Conservation (phyloP, 2,113 vertebrate genomes). For the Clupea harengus region DNA sequence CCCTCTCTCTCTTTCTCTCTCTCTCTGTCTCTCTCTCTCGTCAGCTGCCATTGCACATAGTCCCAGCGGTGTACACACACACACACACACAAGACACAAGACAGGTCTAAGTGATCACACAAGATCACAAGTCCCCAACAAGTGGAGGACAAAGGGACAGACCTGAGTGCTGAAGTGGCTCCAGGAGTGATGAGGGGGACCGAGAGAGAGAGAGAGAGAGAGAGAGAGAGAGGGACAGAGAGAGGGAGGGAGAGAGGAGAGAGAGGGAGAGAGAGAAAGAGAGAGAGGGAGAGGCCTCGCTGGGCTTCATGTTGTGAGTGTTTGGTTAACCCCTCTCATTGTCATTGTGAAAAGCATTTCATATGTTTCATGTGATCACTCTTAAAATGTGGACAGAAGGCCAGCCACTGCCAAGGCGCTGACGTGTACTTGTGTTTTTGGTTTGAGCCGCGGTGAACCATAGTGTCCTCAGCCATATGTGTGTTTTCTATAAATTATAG, state of each 20-base stretch:
- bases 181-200: background rate
- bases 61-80: background rate
- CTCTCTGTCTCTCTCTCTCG: background rate
- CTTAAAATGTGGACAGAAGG: background rate
- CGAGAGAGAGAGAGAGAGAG: background rate
- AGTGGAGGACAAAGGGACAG: background rate
- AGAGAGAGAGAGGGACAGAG: background rate
- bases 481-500: background rate
- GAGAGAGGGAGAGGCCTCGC: background rate
- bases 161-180: background rate
- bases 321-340: slow-evolving; percentile 52
- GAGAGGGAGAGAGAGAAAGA: background rate
- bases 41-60: background rate
- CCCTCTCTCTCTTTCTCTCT: background rate
- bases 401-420: background rate
- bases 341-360: slow-evolving; percentile 53
- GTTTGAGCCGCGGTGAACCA: background rate
- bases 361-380: background rate
- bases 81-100: background rate
- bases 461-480: slow-evolving; percentile 2
- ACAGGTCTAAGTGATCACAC: background rate
- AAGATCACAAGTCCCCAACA: background rate
- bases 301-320: slow-evolving; percentile 2
- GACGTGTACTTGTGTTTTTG: background rate
- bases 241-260: background rate